Conservation (phyloP, 2,888 invertebrate genomes). For the Adelphocoris suturalis region DNA sequence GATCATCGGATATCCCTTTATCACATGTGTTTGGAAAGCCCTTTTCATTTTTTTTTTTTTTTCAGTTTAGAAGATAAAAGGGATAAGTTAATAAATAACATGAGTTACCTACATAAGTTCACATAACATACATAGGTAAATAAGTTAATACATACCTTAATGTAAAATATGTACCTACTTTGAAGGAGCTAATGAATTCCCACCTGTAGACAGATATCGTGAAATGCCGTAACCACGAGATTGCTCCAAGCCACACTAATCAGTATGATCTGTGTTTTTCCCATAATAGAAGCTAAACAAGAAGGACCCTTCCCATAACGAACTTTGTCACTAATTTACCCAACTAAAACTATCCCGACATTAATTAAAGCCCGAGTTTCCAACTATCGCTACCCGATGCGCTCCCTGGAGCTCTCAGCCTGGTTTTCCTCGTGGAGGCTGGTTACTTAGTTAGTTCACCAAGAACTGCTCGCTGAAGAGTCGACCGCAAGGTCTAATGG, state of each 20-base stretch:
- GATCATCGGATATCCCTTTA: too few species aligned
- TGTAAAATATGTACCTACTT: too few species aligned
- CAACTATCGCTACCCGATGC: constrained; percentile 16
- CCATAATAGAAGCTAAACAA: not conserved
- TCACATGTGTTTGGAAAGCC: too few species aligned
- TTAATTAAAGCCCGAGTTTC: constrained; percentile 24
- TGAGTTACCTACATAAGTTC: too few species aligned
- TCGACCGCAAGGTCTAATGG: not conserved
- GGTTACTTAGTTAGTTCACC: constrained; percentile 10
- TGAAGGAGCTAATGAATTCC: too few species aligned
- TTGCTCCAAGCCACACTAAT: not conserved
- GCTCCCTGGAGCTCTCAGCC: constrained; percentile 5
- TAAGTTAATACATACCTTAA: too few species aligned
- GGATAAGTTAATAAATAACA: too few species aligned
- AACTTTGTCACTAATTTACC: constrained; percentile 27
- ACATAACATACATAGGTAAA: too few species aligned
- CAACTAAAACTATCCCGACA: constrained; percentile 19
- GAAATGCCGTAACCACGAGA: too few species aligned
- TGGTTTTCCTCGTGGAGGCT: not conserved
- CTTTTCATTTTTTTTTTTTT: too few species aligned
- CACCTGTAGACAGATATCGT: too few species aligned
- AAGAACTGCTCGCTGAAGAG: not conserved
- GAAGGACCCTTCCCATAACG: not conserved
- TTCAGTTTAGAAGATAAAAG: too few species aligned
- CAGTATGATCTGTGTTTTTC: not conserved